Evolutionary conservation across 2,113 vertebrate species (phyloP), one percentile per base, ranked within the genome.

Genomic region (Megaleporinus macrocephalus): DNA sequence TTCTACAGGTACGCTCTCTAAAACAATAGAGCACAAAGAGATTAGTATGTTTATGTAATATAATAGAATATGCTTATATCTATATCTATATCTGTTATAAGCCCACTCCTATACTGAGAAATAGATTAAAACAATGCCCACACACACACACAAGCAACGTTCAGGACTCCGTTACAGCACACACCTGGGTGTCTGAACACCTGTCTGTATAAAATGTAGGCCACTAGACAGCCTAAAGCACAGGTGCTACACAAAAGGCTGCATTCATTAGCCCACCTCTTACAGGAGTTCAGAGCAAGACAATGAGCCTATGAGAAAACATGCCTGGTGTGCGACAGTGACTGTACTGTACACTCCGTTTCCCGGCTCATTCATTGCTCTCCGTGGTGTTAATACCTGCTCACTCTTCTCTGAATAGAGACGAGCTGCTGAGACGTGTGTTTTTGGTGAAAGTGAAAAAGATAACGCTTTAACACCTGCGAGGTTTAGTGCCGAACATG

Each of bases 1-100:
- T 94, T 98, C 96, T 81, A 97, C 94, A 0, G 96, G 97, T 79
- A 80, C 88, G 70, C 94, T 95, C 89, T 98, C 97, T 98, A 86
- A 61, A 86, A 86, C 36, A 87, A 20, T 84, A 81, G 3, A 36
- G 65, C 78, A 44, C 15, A 82, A 30, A 85, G 29, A 65, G 33
- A 14, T 82, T 69, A 74, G 51, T 44, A 44, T 6, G 3, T 36
- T 4, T 47, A 10, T 47, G 13, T 12, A 10, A 47, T 10, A n/a
- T n/a, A n/a, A n/a, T n/a, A n/a, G n/a, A n/a, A n/a, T n/a, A n/a
- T n/a, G n/a, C n/a, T n/a, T n/a, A n/a, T n/a, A n/a, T n/a, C n/a
- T n/a, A n/a, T n/a, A n/a, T n/a, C n/a, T n/a, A n/a, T n/a, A n/a
- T n/a, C n/a, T n/a, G n/a, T n/a, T n/a, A n/a, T n/a, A n/a, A n/a